Conservation (phyloP, 2,888 invertebrate genomes). For the Linyphia triangularis region DNA sequence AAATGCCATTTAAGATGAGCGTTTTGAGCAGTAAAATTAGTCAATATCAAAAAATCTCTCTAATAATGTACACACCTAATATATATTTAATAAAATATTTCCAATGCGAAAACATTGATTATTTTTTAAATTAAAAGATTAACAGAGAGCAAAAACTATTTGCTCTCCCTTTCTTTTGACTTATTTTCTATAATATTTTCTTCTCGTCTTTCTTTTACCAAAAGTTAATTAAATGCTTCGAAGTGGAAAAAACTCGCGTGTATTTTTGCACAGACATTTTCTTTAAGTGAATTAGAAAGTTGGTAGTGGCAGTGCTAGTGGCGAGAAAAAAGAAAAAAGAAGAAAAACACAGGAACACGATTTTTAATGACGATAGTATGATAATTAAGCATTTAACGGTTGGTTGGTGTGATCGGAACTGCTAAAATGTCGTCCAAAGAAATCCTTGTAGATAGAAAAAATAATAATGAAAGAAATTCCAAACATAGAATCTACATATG, state of each 20-base stretch:
- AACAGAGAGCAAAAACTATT: slow-evolving; percentile 26
- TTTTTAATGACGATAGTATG: slow-evolving; percentile 49
- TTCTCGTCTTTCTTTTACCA: slow-evolving; percentile 5
- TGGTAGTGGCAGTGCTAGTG: not conserved
- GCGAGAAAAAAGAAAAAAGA: not conserved
- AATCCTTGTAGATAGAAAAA: not conserved
- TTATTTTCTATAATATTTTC: not conserved
- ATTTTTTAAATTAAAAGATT: slow-evolving; percentile 36
- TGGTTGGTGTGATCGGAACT: slow-evolving; percentile 37
- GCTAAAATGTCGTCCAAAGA: slow-evolving; percentile 17
- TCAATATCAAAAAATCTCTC: too few species aligned
- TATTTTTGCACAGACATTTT: slow-evolving; percentile 25
- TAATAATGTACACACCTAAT: too few species aligned
- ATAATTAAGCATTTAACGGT: slow-evolving; percentile 53
- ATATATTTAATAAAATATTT: not conserved
- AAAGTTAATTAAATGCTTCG: slow-evolving; percentile 50
- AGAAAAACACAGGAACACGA: slow-evolving; percentile 12
- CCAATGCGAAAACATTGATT: not conserved
- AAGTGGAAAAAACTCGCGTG: slow-evolving; percentile 6
- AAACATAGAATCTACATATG: not conserved
- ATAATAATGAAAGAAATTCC: not conserved
- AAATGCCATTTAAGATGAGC: too few species aligned
- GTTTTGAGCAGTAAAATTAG: too few species aligned
- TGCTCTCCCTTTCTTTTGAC: slow-evolving; percentile 8
- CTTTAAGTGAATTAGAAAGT: slow-evolving; percentile 33